Conservation (phyloP, 1,140 invertebrate species). For the Manduca sexta region DNA sequence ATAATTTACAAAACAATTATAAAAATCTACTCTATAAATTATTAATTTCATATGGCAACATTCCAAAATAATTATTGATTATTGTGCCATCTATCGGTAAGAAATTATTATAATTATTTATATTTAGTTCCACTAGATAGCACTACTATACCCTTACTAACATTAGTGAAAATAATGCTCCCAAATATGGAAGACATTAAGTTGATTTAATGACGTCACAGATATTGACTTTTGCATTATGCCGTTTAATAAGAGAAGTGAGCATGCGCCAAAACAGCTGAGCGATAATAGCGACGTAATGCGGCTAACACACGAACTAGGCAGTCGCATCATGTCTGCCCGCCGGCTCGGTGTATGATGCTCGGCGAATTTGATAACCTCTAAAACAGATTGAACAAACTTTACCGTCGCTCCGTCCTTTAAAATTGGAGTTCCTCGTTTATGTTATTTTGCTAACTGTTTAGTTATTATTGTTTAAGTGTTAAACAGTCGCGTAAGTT, state of each 20-base stretch:
- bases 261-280: conserved; percentile 69
- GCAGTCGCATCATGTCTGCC: conserved; percentile 70
- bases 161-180: not conserved
- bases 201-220: not conserved
- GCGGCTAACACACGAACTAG: conserved; percentile 51
- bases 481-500: conserved; percentile 28
- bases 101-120: not conserved
- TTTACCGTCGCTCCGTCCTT: conserved; percentile 54
- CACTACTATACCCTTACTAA: conserved; percentile 1
- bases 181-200: not conserved
- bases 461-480: conserved; percentile 32
- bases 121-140: conserved; percentile 12
- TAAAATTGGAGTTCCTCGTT: conserved; percentile 41
- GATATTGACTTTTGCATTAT: not conserved
- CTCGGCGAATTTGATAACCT: conserved; percentile 53
- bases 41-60: too few species aligned
- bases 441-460: conserved; percentile 38
- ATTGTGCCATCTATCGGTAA: not conserved
- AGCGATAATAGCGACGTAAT: conserved; percentile 46
- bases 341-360: conserved; percentile 61
- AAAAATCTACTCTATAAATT: too few species aligned
- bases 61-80: too few species aligned
- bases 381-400: conserved; percentile 34
- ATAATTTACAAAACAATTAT: too few species aligned
- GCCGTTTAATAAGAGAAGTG: conserved; percentile 30